A percentile compares a stretch with the other conserved stretches of the same genome.
phyloP scores from a whole-genome alignment of 2,888 invertebrate genomes.

The Oligia fasciuncula region DNA sequence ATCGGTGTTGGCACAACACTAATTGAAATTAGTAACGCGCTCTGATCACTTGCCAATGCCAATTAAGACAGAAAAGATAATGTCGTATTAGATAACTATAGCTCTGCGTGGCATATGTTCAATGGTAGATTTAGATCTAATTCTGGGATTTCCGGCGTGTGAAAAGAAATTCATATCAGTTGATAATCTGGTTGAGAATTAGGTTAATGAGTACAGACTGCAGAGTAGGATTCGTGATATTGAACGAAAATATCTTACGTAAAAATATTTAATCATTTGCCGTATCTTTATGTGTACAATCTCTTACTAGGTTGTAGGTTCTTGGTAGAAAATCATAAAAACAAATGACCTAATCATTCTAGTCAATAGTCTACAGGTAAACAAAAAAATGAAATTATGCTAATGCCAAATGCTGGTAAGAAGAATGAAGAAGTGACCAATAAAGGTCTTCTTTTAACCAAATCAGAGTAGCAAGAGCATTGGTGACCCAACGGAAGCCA shows the following conservation, averaged over 20 bases:
- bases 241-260: conserved; percentile 7
- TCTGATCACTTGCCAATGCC: conserved; percentile 76
- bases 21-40: conserved; percentile 73
- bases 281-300: no score
- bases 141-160: conserved; percentile 41
- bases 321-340: not conserved
- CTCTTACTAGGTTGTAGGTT: not conserved
- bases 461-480: not conserved
- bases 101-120: conserved; percentile 41
- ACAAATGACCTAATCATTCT: not conserved
- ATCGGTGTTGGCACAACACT: conserved; percentile 72
- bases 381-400: not conserved
- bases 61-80: conserved; percentile 71
- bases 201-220: conserved; percentile 52
- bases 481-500: not conserved
- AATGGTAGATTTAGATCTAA: conserved; percentile 50
- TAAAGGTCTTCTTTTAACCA: not conserved
- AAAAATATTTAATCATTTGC: not conserved
- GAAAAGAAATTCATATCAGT: conserved; percentile 35
- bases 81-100: conserved; percentile 56
- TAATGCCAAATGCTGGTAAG: not conserved
- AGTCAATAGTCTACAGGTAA: not conserved
- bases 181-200: conserved; percentile 41
- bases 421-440: not conserved
- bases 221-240: not conserved